These are phyloP conservation scores for Anoplolepis gracilipes DNA, from an alignment of 1,140 invertebrate species.

Conservation along the genomic window DNA sequence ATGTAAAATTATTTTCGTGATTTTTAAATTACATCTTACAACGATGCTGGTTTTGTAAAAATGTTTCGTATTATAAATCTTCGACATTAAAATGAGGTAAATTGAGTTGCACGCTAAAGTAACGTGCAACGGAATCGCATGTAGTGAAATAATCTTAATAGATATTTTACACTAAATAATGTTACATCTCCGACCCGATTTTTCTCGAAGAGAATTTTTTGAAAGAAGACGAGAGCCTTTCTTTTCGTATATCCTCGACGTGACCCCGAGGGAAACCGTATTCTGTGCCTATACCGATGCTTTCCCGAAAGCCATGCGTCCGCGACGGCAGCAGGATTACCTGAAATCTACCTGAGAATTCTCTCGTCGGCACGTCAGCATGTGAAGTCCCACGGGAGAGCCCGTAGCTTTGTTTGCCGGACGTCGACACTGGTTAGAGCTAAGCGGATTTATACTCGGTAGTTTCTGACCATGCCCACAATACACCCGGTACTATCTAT, in stretches of 20 bases:
- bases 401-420: slow-evolving; percentile 78
- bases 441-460: slow-evolving; percentile 80
- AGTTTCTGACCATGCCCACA: slow-evolving; percentile 63
- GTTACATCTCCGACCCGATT: background rate
- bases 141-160: background rate
- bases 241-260: slow-evolving; percentile 25
- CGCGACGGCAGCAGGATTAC: slow-evolving; percentile 64
- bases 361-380: slow-evolving; percentile 72
- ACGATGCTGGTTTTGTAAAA: background rate
- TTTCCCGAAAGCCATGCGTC: slow-evolving; percentile 62
- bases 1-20: background rate
- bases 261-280: slow-evolving; percentile 48
- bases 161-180: slow-evolving; percentile 3
- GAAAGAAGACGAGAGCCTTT: slow-evolving; percentile 31
- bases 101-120: background rate
- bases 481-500: slow-evolving; percentile 29
- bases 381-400: slow-evolving; percentile 75
- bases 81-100: background rate
- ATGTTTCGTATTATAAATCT: background rate
- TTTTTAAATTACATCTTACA: background rate
- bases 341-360: slow-evolving; percentile 79
- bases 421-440: slow-evolving; percentile 71
- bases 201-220: slow-evolving; percentile 7
- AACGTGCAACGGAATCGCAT: background rate
- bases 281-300: slow-evolving; percentile 39